Percentiles rank a stretch among this genome's conserved stretches.
Evolutionary conservation across 2,888 invertebrate genomes (phyloP).

Genomic region (Tetanocera ferruginea): DNA sequence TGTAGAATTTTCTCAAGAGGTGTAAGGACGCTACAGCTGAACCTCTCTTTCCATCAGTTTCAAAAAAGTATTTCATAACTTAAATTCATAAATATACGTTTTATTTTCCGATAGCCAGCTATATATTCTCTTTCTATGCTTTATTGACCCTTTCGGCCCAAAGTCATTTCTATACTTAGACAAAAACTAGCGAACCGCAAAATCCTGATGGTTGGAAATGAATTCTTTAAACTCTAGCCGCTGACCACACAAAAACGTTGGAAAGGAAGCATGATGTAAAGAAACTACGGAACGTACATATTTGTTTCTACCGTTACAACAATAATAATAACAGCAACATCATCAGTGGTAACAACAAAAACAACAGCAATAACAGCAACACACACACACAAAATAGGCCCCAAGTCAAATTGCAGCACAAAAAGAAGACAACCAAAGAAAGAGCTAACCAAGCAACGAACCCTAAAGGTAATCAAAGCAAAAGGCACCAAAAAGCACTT

Average conservation of each 20-base stretch:
- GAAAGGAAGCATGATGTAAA: background rate
- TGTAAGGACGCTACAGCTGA: no score
- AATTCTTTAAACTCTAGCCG: background rate
- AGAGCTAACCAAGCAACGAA: background rate
- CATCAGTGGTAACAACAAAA: conserved; percentile 5
- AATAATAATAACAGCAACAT: conserved; percentile 9
- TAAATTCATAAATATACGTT: no score
- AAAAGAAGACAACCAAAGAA: background rate
- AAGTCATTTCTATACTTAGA: background rate
- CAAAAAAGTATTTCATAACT: no score
- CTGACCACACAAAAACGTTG: conserved; percentile 13
- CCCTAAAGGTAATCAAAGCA: conserved; percentile 33
- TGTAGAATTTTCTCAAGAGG: no score
- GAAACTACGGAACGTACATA: background rate
- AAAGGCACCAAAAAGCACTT: conserved; percentile 29
- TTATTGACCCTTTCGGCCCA: no score
- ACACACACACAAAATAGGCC: conserved; percentile 2
- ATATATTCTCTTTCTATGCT: no score
- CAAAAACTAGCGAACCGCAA: conserved; percentile 30
- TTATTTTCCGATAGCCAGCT: no score
- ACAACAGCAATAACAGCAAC: conserved; percentile 11
- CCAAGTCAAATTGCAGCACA: conserved; percentile 11
- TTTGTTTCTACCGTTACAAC: conserved; percentile 26
- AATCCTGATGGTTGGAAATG: conserved; percentile 17
- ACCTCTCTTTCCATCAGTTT: no score